Conservation (phyloP, 2,797 vertebrate species). For the Xiphophorus birchmanni region DNA sequence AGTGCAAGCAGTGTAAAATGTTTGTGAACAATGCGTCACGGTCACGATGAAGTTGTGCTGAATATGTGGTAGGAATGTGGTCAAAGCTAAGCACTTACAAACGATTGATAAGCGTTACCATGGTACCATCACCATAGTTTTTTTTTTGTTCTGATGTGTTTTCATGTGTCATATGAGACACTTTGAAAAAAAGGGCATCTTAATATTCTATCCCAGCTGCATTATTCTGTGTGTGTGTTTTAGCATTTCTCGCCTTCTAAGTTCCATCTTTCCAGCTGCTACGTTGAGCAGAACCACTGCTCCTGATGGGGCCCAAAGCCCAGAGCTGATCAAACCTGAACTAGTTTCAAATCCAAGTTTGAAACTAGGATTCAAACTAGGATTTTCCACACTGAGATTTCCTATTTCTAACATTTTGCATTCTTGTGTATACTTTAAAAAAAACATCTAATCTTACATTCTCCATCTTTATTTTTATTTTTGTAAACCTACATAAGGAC, state of each 20-base stretch:
- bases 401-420: not conserved
- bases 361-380: too few species aligned
- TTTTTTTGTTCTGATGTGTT: not conserved
- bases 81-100: not conserved
- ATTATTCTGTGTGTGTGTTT: not conserved
- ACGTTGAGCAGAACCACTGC: not conserved
- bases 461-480: not conserved
- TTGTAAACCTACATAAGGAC: not conserved
- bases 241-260: not conserved
- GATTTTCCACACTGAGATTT: not conserved
- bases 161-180: not conserved
- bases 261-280: not conserved
- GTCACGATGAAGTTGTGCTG: not conserved
- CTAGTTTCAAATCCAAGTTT: too few species aligned
- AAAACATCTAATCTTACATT: too few species aligned
- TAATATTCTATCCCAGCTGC: not conserved
- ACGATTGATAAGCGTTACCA: not conserved
- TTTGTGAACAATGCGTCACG: not conserved
- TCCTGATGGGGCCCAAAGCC: not conserved
- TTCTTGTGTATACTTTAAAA: not conserved
- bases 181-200: not conserved
- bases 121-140: not conserved
- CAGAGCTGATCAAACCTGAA: not conserved
- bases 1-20: not conserved
- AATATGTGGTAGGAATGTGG: not conserved